These are phyloP conservation scores for Eulacestoma nigropectus DNA, from an alignment of 2,113 vertebrate genomes.

Conservation along the genomic window DNA sequence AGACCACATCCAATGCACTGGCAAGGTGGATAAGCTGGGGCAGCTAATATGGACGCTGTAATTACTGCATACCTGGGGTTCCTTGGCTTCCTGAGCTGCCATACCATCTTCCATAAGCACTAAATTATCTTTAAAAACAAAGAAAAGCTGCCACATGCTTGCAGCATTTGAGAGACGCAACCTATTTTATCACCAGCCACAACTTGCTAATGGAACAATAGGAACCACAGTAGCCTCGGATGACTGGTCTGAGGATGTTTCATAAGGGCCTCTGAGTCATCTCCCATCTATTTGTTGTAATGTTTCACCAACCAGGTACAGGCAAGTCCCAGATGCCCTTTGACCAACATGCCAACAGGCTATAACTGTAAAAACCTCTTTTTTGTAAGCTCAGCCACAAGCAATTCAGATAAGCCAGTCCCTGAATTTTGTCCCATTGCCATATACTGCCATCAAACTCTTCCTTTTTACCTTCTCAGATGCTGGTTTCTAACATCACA, in stretches of 20 bases:
- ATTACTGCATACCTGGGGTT: not conserved
- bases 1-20: not conserved
- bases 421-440: not conserved
- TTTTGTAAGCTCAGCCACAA: not conserved
- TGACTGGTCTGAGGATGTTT: not conserved
- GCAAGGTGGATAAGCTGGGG: not conserved
- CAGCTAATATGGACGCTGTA: not conserved
- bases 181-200: not conserved
- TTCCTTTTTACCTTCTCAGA: not conserved
- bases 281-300: not conserved
- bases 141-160: not conserved
- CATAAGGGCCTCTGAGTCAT: conserved; percentile 27
- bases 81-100: not conserved
- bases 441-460: not conserved
- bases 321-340: not conserved
- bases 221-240: not conserved
- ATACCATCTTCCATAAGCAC: not conserved
- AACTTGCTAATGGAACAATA: conserved; percentile 15
- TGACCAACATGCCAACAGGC: not conserved
- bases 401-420: not conserved
- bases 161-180: not conserved
- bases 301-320: conserved; percentile 19
- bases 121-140: not conserved
- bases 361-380: not conserved
- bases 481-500: not conserved